Evolutionary conservation across 2,797 vertebrate species (phyloP).

Genomic region (Peromyscus melanophrys): DNA sequence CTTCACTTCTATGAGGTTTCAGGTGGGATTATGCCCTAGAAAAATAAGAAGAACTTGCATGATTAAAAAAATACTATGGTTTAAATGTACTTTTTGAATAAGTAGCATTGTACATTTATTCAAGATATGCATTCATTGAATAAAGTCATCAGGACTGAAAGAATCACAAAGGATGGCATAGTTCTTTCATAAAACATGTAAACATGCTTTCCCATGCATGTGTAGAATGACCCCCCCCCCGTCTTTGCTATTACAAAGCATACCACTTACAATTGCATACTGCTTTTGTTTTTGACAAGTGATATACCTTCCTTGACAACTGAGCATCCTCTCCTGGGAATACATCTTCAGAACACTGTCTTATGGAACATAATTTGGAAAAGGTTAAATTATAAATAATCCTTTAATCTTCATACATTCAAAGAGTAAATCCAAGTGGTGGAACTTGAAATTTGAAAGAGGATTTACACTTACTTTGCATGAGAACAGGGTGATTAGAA

Average conservation of each 20-base stretch:
- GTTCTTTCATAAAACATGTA: neutral
- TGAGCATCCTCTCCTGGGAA: neutral
- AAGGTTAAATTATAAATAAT: conserved; percentile 26
- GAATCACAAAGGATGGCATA: neutral
- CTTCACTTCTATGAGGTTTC: conserved; percentile 1
- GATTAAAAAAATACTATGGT: neutral
- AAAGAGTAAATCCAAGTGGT: conserved; percentile 25
- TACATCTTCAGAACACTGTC: neutral
- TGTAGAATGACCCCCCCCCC: neutral
- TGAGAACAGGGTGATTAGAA: neutral
- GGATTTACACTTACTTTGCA: conserved; percentile 17
- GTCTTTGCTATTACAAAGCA: neutral
- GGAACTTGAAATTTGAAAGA: conserved; percentile 15
- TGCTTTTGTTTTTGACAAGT: neutral
- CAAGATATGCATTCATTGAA: neutral
- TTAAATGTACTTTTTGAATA: neutral
- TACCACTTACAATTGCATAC: neutral
- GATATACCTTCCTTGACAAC: neutral
- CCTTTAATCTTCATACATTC: neutral
- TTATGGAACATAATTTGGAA: conserved; percentile 19
- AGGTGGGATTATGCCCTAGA: neutral
- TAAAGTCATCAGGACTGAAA: neutral
- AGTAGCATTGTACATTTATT: neutral
- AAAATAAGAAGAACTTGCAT: neutral
- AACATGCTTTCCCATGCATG: neutral